Base-by-base conservation (phyloP, 2,888 invertebrate genomes). In the Nezara viridula region DNA sequence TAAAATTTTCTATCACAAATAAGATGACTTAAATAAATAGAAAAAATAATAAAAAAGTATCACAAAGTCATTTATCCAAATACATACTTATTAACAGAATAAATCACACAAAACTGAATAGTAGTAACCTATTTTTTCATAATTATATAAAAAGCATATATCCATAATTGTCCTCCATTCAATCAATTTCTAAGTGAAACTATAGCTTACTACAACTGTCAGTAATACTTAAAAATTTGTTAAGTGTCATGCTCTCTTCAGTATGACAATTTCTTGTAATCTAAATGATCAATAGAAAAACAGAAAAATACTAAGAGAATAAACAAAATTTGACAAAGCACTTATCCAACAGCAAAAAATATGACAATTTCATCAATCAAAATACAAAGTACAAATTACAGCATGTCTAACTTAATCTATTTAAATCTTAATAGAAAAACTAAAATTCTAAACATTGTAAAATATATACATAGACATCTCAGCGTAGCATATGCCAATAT, bases 11-110 rank as follows among this genome's bases (percentile, higher is more conserved):
- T 81, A 81, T 6, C 44, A 77, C 40, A 77, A 40, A 77, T 77
- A 77, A 77, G 40, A 77, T 77, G 40, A 77, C 77, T 77, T 10
- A 77, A 37, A 77, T 44, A 81, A 81, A 44, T 81, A 81, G 44
- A 81, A 81, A 77, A n/a, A 44, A 44, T 77, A 21, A 40, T 12
- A 77, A 24, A 81, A 40, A 44, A 44, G 24, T 81, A 81, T 81
- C 81, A 81, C 81, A 81, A 81, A 81, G 21, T 81, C 81, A 81
- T 81, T 81, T 44, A n/a, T 24, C 40, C 81, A 81, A 24, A 14
- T 44, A n/a, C 44, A n/a, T 14, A 10, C n/a, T 14, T 24, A 81
- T 81, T 4, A 81, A 40, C 14, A 44, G 44, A 81, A 44, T 24
- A 81, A 81, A 81, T 81, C 81, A 81, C 44, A 81, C 44, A 81